phyloP scores from a whole-genome alignment of 2,113 vertebrate species.

The Carollia perspicillata region DNA sequence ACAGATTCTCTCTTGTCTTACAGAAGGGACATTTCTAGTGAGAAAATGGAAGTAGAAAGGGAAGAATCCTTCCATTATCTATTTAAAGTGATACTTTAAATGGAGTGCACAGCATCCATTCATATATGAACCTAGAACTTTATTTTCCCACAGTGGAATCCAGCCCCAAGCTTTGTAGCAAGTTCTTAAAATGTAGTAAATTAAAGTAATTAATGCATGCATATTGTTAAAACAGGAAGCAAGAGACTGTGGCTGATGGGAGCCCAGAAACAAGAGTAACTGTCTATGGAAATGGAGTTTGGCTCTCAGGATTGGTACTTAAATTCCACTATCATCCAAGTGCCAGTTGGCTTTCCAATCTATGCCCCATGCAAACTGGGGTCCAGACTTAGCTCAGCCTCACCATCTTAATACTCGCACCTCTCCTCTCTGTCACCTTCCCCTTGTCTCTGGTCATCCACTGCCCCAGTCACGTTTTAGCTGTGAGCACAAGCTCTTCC shows the following conservation, averaged over 20 bases:
- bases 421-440: neutral
- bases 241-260: neutral
- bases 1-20: conserved; percentile 56
- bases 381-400: neutral
- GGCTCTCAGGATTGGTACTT: neutral
- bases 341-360: neutral
- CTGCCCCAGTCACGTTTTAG: neutral
- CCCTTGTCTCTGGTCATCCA: neutral
- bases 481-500: neutral
- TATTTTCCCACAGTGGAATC: neutral
- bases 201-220: conserved; percentile 29
- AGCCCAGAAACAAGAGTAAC: neutral
- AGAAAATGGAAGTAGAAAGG: conserved; percentile 46
- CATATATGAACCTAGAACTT: conserved; percentile 16
- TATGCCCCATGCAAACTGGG: neutral
- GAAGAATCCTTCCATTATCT: conserved; percentile 33
- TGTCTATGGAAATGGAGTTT: neutral
- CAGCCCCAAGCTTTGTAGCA: neutral
- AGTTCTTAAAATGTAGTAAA: conserved; percentile 50
- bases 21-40: conserved; percentile 23
- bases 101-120: conserved; percentile 13
- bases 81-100: conserved; percentile 51
- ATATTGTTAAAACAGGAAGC: conserved; percentile 42
- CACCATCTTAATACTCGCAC: neutral
- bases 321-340: neutral